These are phyloP conservation scores for Brachyhypopomus occidentalis DNA, from an alignment of 2,113 vertebrate species.

Conservation along the genomic window DNA sequence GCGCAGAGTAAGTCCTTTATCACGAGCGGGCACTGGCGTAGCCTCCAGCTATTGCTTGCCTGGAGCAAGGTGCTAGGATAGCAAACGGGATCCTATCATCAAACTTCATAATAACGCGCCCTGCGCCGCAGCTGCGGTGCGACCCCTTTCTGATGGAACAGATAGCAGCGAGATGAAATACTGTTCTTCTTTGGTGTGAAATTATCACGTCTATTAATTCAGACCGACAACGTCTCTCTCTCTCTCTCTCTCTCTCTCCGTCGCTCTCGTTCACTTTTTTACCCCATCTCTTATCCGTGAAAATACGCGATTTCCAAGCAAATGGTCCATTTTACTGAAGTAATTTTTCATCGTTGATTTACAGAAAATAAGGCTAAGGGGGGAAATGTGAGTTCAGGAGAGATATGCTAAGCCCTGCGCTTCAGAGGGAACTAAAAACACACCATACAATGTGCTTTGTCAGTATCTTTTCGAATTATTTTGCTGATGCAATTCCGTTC, in stretches of 20 bases:
- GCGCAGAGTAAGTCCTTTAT: slow-evolving; percentile 96
- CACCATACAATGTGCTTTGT: slow-evolving; percentile 28
- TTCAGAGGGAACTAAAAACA: slow-evolving; percentile 45
- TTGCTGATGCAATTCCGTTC: slow-evolving; percentile 57
- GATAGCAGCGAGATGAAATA: slow-evolving; percentile 88
- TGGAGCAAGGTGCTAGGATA: slow-evolving; percentile 83
- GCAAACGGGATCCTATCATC: slow-evolving; percentile 86
- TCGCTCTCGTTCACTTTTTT: slow-evolving; percentile 59
- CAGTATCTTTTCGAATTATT: slow-evolving; percentile 41
- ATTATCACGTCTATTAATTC: slow-evolving; percentile 99
- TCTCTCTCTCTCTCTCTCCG: slow-evolving; percentile 27
- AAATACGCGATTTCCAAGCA: slow-evolving; percentile 82
- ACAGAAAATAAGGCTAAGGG: slow-evolving; percentile 64
- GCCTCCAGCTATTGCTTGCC: slow-evolving; percentile 90
- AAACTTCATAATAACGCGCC: slow-evolving; percentile 92
- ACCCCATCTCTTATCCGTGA: slow-evolving; percentile 75
- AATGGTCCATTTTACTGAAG: slow-evolving; percentile 73
- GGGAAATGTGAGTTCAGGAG: slow-evolving; percentile 43
- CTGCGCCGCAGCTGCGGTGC: slow-evolving; percentile 92
- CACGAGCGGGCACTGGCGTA: slow-evolving; percentile 89
- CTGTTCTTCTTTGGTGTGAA: slow-evolving; percentile 91
- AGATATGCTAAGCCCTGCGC: slow-evolving; percentile 38
- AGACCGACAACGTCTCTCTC: slow-evolving; percentile 78
- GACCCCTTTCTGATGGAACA: slow-evolving; percentile 95
- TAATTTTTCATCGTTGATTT: slow-evolving; percentile 69